Evolutionary conservation across 2,113 vertebrate species (phyloP).

Genomic region (Microtus montanus): DNA sequence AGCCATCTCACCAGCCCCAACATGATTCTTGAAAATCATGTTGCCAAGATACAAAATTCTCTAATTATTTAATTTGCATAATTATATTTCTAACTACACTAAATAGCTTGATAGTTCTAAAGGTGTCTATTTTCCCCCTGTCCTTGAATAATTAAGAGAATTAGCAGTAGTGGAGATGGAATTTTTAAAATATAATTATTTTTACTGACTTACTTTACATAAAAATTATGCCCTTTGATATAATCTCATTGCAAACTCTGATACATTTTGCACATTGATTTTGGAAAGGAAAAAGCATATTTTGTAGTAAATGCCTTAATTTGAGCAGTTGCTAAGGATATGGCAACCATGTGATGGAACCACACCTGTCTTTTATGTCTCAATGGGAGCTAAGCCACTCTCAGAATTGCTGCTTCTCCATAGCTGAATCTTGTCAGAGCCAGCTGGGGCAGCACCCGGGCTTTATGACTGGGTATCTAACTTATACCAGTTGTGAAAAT

Average conservation of each 20-base stretch:
- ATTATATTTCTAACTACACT: neutral
- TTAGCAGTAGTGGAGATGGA: neutral
- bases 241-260: neutral
- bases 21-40: conserved; percentile 21
- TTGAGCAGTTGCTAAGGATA: neutral
- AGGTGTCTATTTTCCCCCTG: neutral
- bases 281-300: neutral
- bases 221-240: neutral
- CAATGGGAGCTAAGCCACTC: neutral
- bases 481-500: neutral
- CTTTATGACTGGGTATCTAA: neutral
- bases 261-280: neutral
- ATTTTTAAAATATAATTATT: neutral
- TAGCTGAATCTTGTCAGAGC: neutral
- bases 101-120: conserved; percentile 28
- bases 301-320: neutral
- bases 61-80: neutral
- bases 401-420: neutral
- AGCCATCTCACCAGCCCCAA: neutral
- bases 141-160: conserved; percentile 3
- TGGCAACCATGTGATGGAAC: neutral
- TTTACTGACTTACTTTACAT: conserved; percentile 21
- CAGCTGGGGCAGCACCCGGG: neutral
- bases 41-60: conserved; percentile 19
- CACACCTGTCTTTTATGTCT: neutral